A percentile compares a stretch with the other conserved stretches of the same genome.
These are phyloP conservation scores for Psittacula echo DNA, from an alignment of 2,797 vertebrate genomes.

Conservation along the genomic window DNA sequence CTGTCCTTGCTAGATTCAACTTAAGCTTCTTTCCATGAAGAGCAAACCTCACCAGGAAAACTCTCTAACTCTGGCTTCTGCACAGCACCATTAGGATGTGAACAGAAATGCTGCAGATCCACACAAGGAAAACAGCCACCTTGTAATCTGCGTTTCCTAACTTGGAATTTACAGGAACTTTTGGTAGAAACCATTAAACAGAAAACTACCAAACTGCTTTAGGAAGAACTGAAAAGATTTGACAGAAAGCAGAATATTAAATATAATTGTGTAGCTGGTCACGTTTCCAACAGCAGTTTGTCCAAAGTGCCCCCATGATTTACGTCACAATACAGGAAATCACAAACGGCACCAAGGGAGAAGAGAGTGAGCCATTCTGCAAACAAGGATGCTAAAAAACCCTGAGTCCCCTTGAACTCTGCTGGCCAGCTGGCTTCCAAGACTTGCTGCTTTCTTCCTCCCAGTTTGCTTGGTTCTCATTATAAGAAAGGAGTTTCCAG, in stretches of 20 bases:
- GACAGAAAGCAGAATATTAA: not conserved
- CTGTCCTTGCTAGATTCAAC: not conserved
- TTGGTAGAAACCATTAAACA: not conserved
- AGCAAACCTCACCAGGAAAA: not conserved
- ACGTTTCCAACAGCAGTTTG: not conserved
- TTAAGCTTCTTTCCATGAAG: not conserved
- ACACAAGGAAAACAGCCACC: not conserved
- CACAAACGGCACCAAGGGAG: not conserved
- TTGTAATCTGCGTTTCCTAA: fast-evolving
- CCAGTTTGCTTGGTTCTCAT: not conserved
- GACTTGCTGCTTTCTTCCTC: not conserved
- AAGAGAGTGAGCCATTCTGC: not conserved
- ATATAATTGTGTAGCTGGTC: not conserved
- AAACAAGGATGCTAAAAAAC: not conserved
- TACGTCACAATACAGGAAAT: not conserved
- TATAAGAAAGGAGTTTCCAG: not conserved
- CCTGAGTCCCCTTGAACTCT: not conserved
- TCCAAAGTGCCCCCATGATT: not conserved
- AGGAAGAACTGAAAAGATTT: not conserved
- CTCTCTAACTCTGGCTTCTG: not conserved
- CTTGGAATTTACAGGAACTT: not conserved
- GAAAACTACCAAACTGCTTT: not conserved
- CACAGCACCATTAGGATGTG: not conserved
- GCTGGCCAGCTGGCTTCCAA: not conserved
- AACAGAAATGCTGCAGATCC: not conserved